A percentile compares a stretch with the other conserved stretches of the same genome.
Evolutionary conservation across 2,888 invertebrate genomes (phyloP).

Genomic region (Campaea margaritaria): DNA sequence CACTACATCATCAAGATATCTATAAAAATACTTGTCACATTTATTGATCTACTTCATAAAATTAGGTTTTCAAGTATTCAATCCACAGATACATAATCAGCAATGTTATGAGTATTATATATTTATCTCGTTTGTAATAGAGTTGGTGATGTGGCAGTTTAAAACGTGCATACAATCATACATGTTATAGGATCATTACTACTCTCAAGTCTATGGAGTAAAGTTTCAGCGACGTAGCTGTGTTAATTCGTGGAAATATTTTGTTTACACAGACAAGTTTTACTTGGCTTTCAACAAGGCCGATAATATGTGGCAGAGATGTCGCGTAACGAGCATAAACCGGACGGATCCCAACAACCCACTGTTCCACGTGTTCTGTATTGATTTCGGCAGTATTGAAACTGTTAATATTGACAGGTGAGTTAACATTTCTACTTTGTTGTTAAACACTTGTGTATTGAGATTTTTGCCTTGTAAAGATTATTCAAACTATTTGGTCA

Average conservation of each 20-base stretch:
- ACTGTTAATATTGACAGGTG: conserved; percentile 79
- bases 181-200: background rate
- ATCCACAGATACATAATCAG: background rate
- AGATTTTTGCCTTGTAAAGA: no score
- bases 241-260: conserved; percentile 5
- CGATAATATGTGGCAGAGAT: conserved; percentile 88
- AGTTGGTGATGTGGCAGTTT: background rate
- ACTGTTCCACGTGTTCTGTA: conserved; percentile 83
- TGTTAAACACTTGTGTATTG: no score
- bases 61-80: no score
- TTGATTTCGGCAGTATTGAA: conserved; percentile 87
- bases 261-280: conserved; percentile 78
- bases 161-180: background rate
- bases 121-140: no score
- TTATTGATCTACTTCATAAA: no score
- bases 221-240: background rate
- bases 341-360: conserved; percentile 56
- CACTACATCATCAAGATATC: no score
- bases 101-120: conserved; percentile 1
- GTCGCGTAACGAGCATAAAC: conserved; percentile 75
- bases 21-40: no score
- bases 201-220: background rate
- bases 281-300: conserved; percentile 85
- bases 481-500: no score
- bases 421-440: conserved; percentile 45